Conservation (phyloP, 2,113 vertebrate genomes). For the Hydropotes inermis region DNA sequence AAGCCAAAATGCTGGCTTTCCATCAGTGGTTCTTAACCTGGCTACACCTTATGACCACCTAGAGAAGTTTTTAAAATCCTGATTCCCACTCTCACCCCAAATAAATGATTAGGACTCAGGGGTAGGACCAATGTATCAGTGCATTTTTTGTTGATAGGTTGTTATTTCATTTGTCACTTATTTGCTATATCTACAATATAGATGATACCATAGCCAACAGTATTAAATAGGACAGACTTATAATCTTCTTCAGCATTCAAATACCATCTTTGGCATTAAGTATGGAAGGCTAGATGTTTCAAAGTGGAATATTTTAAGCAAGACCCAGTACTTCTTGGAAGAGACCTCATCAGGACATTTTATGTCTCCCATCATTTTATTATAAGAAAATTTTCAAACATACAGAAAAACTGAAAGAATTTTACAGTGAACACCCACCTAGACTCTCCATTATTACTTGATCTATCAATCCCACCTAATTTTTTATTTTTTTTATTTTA, state of each 20-base stretch:
- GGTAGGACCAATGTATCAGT: neutral
- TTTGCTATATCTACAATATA: neutral
- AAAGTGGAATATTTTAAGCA: neutral
- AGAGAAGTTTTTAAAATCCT: neutral
- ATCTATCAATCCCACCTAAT: neutral
- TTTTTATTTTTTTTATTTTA: neutral
- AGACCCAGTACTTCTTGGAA: neutral
- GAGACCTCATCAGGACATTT: neutral
- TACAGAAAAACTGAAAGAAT: neutral
- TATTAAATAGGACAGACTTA: neutral
- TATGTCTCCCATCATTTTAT: neutral
- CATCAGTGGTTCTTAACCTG: neutral
- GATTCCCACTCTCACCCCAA: neutral
- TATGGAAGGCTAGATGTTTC: neutral
- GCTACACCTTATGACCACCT: neutral
- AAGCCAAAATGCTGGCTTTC: neutral
- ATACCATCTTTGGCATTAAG: neutral
- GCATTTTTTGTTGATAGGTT: neutral
- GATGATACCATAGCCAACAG: neutral
- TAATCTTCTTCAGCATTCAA: neutral
- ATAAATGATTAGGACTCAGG: neutral
- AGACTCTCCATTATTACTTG: neutral
- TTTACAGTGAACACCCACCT: neutral
- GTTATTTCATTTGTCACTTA: neutral
- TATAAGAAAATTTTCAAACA: neutral